These are phyloP conservation scores for Pseudorectes ferrugineus DNA, from an alignment of 2,113 vertebrate species.

Conservation along the genomic window DNA sequence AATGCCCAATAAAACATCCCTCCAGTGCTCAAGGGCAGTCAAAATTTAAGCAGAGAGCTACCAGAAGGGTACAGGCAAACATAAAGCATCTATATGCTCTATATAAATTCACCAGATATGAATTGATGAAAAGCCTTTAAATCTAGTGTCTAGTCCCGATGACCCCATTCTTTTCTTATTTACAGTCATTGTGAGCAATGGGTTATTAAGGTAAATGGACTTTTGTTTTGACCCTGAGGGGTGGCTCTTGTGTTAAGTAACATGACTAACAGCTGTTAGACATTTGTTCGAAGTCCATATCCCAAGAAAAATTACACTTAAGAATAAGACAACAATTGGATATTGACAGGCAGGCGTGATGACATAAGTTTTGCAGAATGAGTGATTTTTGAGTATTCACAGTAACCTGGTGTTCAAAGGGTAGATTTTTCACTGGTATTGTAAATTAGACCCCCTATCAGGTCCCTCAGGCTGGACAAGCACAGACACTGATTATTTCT, in stretches of 20 bases:
- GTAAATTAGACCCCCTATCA: not conserved
- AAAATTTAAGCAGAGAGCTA: not conserved
- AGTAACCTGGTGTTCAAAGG: not conserved
- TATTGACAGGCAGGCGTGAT: not conserved
- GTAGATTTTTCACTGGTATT: not conserved
- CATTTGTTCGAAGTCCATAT: not conserved
- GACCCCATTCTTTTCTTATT: conserved; percentile 16
- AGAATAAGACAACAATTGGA: not conserved
- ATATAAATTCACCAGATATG: not conserved
- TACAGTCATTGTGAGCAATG: not conserved
- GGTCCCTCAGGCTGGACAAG: not conserved
- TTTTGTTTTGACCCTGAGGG: conserved; percentile 23
- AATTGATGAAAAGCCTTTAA: not conserved
- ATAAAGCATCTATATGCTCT: not conserved
- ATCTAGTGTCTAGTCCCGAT: not conserved
- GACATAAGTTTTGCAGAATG: not conserved
- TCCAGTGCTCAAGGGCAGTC: not conserved
- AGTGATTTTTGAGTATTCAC: not conserved
- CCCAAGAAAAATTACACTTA: not conserved
- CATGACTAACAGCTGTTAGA: not conserved
- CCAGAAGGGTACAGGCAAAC: not conserved
- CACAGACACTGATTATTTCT: not conserved
- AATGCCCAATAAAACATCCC: not conserved
- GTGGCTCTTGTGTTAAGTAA: not conserved
- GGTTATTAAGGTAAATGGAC: conserved; percentile 36